Evolutionary conservation across 1,140 invertebrate species (phyloP).

Genomic region (Drosophila bocki): DNA sequence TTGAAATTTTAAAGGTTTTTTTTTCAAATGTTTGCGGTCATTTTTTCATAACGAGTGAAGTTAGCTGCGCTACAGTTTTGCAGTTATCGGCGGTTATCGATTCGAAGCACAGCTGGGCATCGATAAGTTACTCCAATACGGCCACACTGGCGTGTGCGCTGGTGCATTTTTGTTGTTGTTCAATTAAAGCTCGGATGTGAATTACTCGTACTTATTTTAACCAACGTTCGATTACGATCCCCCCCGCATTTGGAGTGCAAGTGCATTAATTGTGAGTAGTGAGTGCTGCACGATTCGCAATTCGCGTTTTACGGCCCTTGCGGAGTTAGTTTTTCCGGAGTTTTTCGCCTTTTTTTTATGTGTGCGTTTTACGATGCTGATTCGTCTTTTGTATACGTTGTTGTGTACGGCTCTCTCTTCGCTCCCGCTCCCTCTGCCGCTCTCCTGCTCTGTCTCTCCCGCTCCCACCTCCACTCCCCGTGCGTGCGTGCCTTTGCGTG

Average conservation of each 20-base stretch:
- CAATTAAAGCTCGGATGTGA: slow-evolving; percentile 74
- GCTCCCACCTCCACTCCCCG: slow-evolving; percentile 17
- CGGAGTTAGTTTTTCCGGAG: slow-evolving; percentile 48
- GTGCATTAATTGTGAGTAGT: slow-evolving; percentile 78
- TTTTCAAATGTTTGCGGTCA: neutral
- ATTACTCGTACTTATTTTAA: slow-evolving; percentile 66
- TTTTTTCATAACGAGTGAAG: neutral
- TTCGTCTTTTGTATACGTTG: slow-evolving; percentile 78
- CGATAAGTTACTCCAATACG: slow-evolving; percentile 7
- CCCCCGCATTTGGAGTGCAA: slow-evolving; percentile 74
- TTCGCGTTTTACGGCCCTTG: slow-evolving; percentile 35
- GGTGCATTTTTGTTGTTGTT: slow-evolving; percentile 58
- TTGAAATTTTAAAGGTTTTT: neutral
- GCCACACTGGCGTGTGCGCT: slow-evolving; percentile 12
- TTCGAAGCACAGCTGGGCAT: neutral
- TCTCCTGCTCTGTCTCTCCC: slow-evolving; percentile 40
- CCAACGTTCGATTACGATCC: slow-evolving; percentile 43
- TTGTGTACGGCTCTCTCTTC: slow-evolving; percentile 54
- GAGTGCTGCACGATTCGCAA: slow-evolving; percentile 18
- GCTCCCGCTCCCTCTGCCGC: slow-evolving; percentile 30
- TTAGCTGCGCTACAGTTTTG: neutral
- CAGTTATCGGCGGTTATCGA: neutral
- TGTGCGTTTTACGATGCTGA: slow-evolving; percentile 71
- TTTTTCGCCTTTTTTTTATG: slow-evolving; percentile 52
- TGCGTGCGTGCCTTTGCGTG: slow-evolving; percentile 23